Evolutionary conservation across 2,797 vertebrate genomes (phyloP).

Genomic region (Liparis tanakae): DNA sequence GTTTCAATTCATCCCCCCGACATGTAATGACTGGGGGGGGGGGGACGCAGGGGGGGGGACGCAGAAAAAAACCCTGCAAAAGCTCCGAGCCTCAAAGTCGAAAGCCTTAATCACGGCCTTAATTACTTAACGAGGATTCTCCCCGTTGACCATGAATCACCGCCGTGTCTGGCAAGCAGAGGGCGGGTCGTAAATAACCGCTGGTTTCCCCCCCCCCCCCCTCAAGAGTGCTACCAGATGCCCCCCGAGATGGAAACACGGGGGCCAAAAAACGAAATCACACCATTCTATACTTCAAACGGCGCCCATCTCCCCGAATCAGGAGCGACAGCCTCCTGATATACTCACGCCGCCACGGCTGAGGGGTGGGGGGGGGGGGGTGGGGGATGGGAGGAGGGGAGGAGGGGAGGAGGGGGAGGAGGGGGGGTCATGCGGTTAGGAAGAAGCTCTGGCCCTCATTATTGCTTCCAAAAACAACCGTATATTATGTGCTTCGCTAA

Average conservation of each 20-base stretch:
- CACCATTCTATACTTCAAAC: slow-evolving; percentile 79
- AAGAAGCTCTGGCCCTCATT: slow-evolving; percentile 57
- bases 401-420: background rate
- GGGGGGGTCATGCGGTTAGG: slow-evolving; percentile 52
- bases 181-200: slow-evolving; percentile 80
- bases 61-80: slow-evolving; percentile 54
- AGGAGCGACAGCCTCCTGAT: slow-evolving; percentile 18
- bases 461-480: slow-evolving; percentile 54
- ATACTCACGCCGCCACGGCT: slow-evolving; percentile 16
- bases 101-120: slow-evolving; percentile 80
- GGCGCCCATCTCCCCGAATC: slow-evolving; percentile 64
- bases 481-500: slow-evolving; percentile 59
- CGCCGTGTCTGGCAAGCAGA: slow-evolving; percentile 73
- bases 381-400: too few relatives aligned
- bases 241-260: slow-evolving; percentile 72
- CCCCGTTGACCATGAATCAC: slow-evolving; percentile 78
- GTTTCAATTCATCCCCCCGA: slow-evolving; percentile 37
- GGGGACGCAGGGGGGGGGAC: slow-evolving; percentile 10
- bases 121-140: slow-evolving; percentile 84
- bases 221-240: slow-evolving; percentile 82
- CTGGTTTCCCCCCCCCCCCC: slow-evolving; percentile 63
- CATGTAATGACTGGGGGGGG: slow-evolving; percentile 33
- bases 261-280: slow-evolving; percentile 70
- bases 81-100: slow-evolving; percentile 52
- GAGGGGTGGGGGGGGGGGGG: background rate